phyloP scores from a whole-genome alignment of 53 echinoderm and acorn worm genomes.

The Mesocentrotus franciscanus region DNA sequence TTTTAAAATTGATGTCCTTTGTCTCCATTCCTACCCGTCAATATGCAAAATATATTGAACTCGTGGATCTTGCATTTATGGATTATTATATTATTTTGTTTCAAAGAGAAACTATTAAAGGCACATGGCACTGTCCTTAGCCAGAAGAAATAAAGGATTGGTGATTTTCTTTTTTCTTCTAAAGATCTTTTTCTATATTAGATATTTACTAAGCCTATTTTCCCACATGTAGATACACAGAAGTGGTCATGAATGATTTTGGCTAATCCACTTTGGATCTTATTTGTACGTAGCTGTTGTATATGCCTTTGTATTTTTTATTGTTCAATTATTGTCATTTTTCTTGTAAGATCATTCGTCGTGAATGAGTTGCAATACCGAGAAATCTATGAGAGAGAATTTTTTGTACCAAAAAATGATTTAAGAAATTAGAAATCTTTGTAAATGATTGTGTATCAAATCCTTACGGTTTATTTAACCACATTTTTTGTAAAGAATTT shows the following conservation, averaged over 20 bases:
- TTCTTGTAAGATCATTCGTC: constrained; percentile 25
- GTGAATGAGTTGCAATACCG: constrained; percentile 55
- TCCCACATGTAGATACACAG: constrained; percentile 30
- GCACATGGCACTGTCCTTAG: background rate
- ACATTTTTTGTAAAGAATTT: constrained; percentile 57
- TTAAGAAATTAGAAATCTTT: constrained; percentile 49
- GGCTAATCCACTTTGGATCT: background rate
- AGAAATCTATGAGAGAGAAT: constrained; percentile 51
- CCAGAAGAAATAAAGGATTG: background rate
- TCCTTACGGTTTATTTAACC: constrained; percentile 63
- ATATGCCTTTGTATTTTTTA: constrained; percentile 50
- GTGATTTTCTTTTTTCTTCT: background rate
- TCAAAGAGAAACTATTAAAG: background rate
- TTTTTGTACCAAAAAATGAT: constrained; percentile 62
- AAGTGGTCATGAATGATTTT: background rate
- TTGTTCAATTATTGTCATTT: constrained; percentile 35
- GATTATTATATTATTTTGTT: constrained; percentile 4
- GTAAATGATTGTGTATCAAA: constrained; percentile 54
- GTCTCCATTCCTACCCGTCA: background rate
- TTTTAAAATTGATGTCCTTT: background rate
- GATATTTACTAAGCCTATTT: background rate
- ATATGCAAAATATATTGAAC: background rate
- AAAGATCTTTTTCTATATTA: background rate
- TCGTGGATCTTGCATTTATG: background rate
- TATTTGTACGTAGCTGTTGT: constrained; percentile 29